Evolutionary conservation across 2,113 vertebrate species (phyloP), one percentile per base, ranked within the genome.

Genomic region (Genyomyrus donnyi): DNA sequence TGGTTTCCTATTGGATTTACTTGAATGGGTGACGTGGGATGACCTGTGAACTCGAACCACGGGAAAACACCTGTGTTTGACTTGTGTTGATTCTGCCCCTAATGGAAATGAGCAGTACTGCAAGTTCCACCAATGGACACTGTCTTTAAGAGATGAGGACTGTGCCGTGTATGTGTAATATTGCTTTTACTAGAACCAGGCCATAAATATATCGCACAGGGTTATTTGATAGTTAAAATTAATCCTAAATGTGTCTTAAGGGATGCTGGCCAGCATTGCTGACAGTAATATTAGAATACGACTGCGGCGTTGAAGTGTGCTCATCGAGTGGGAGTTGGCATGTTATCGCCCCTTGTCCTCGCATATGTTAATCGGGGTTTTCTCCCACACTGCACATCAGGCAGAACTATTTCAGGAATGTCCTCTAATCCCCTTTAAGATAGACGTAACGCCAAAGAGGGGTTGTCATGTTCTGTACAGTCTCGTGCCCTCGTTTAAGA

Each of bases 351-450:
- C 7, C n/a, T 15, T 48, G 13, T 27, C 39, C 56, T 4, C 35
- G 27, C 35, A 49, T 27, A 53, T 49, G 39, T 83, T 56, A 84
- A 83, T 53, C 17, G 19, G 49, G 48, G 74, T 50, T 53, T 56
- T 70, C 24, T 53, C 17, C 35, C 50, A n/a, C 50, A 24, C 88
- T 83, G 27, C 27, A 56, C 77, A 5, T 49, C 27, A 89, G 49
- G 77, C 80, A 48, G 92, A 80, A 91, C 66, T 90, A 91, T 93
- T 83, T 91, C 88, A 89, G 88, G 90, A 91, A 91, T 24, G 77
- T 56, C 45, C 85, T 90, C 50, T 90, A 87, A 90, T 87, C 49
- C 66, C 49, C 74, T 31, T 85, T 21, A 42, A 90, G 89, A 35
- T 87, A 89, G 15, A 91, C 74, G 85, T 83, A 90, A 90, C 91